Evolutionary conservation across 2,113 vertebrate genomes (phyloP).

Genomic region (Abramis brama): DNA sequence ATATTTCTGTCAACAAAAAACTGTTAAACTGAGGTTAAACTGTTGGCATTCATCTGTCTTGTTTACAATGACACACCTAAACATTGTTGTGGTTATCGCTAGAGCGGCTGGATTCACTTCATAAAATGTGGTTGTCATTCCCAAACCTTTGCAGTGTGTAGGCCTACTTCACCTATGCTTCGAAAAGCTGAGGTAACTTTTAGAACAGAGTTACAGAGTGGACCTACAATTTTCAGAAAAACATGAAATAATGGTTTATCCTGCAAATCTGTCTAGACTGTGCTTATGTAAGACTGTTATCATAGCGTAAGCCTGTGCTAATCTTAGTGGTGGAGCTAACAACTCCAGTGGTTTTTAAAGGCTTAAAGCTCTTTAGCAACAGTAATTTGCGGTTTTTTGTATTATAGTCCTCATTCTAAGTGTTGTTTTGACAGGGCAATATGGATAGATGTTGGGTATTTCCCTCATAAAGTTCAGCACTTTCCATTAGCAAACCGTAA

Average conservation of each 20-base stretch:
- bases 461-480: not conserved
- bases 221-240: not conserved
- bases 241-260: conserved; percentile 5
- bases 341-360: conserved; percentile 18
- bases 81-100: not conserved
- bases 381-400: conserved; percentile 12
- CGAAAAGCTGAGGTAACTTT: not conserved
- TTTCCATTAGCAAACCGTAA: not conserved
- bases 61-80: not conserved
- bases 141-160: not conserved
- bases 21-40: not conserved
- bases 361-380: conserved; percentile 33
- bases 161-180: not conserved
- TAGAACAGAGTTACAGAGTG: not conserved
- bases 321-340: not conserved
- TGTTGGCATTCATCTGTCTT: not conserved
- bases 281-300: conserved; percentile 18
- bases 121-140: not conserved
- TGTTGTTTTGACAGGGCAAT: conserved; percentile 14
- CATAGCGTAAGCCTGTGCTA: conserved; percentile 3
- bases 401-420: not conserved
- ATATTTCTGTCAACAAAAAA: not conserved
- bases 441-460: not conserved
- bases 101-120: not conserved
- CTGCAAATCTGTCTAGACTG: conserved; percentile 25